A percentile compares a stretch with the other conserved stretches of the same genome.
Evolutionary conservation across 2,888 invertebrate species (phyloP).

Genomic region (Lochmaea capreae): DNA sequence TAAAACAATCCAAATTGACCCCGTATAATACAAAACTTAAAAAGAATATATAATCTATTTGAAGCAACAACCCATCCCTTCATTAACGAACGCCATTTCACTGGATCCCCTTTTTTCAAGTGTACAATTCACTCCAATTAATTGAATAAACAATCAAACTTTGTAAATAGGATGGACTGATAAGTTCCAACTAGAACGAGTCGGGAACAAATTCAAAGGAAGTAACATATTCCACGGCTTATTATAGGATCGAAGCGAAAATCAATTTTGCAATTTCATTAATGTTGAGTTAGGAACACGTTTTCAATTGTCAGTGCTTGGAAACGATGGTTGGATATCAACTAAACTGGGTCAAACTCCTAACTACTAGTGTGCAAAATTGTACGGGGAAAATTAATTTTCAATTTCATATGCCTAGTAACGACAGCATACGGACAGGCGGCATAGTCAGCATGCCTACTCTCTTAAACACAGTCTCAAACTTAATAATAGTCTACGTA

Average conservation of each 20-base stretch:
- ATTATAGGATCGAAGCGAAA: conserved; percentile 14
- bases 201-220: conserved; percentile 15
- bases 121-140: background rate
- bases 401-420: no score
- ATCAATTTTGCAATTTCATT: conserved; percentile 31
- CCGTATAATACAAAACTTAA: no score
- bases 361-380: conserved; percentile 15
- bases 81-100: background rate
- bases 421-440: no score
- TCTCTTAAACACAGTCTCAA: no score
- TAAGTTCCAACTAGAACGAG: conserved; percentile 7
- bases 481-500: no score
- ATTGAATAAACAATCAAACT: conserved; percentile 1
- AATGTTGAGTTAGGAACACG: conserved; percentile 26
- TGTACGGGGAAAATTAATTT: no score
- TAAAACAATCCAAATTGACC: no score
- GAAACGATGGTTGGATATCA: conserved; percentile 24
- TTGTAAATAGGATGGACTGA: conserved; percentile 2
- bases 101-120: background rate
- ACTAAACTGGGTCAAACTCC: conserved; percentile 27
- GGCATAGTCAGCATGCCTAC: no score
- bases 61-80: no score
- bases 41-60: no score
- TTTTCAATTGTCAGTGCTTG: conserved; percentile 26
- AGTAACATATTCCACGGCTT: conserved; percentile 21